phyloP scores from a whole-genome alignment of 2,113 vertebrate genomes.

The Pollachius pollachius region DNA sequence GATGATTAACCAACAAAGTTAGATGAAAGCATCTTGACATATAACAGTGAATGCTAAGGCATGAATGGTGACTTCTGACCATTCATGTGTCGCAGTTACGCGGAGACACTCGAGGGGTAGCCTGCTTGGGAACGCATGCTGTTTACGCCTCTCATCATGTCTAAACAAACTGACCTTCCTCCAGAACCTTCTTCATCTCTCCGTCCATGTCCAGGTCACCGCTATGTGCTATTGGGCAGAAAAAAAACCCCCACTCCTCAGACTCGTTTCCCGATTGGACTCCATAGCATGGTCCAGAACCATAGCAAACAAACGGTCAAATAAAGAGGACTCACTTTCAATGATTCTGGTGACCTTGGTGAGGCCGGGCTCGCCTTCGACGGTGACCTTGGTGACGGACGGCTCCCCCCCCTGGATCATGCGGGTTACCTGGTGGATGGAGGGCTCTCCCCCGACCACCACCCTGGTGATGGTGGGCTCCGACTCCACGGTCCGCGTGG shows the following conservation, averaged over 20 bases:
- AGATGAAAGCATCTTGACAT: slow-evolving; percentile 6
- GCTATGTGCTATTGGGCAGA: slow-evolving; percentile 38
- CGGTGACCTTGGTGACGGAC: slow-evolving; percentile 25
- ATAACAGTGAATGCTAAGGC: not conserved
- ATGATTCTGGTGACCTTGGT: slow-evolving; percentile 33
- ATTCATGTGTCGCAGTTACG: no score
- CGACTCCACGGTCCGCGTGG: slow-evolving; percentile 21
- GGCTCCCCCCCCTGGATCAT: slow-evolving; percentile 30
- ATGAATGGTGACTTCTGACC: no score
- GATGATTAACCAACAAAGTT: slow-evolving; percentile 14
- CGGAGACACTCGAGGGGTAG: no score
- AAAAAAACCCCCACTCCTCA: not conserved
- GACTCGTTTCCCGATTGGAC: not conserved
- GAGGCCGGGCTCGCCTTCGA: slow-evolving; percentile 16
- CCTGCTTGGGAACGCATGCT: no score
- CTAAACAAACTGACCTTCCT: slow-evolving; percentile 57
- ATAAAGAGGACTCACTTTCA: not conserved
- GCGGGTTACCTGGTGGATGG: not conserved
- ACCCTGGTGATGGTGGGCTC: slow-evolving; percentile 16
- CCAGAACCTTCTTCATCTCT: slow-evolving; percentile 28
- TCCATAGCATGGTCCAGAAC: slow-evolving; percentile 29
- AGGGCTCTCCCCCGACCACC: slow-evolving; percentile 28
- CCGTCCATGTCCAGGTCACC: slow-evolving; percentile 26
- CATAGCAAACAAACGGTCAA: slow-evolving; percentile 47
- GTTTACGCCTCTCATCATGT: no score